Base-by-base conservation (phyloP, 2,797 vertebrate species). In the Ctenochaetus hawaiiensis region DNA sequence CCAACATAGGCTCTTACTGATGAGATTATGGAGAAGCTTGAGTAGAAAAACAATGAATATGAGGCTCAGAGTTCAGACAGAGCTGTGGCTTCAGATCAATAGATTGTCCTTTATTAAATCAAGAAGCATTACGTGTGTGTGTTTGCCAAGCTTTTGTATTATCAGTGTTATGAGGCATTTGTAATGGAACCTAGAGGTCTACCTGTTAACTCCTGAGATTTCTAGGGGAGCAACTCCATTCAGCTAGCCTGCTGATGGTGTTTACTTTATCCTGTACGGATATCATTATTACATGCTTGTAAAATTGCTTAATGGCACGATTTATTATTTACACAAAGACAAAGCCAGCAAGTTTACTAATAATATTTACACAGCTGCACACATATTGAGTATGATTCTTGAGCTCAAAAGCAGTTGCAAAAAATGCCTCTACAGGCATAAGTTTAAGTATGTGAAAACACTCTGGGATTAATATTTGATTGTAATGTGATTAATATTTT, bases 131-230 rank as follows among this genome's bases (percentile, higher is more conserved):
- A 45, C 10, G 34, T 9, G 3, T 59, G n/a, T 0, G 11, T 67
- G 64, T 58, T 73, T 65, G 26, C 47, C 17, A 41, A 78, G 80
- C 52, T 49, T 75, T 47, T 70, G 26, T n/a, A n/a, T 58, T 4
- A 10, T 20, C 57, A 49, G 13, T 34, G 47, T 65, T 62, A 67
- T 69, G 52, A 53, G 48, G 41, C 51, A 52, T 67, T 54, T 48
- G n/a, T 48, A 26, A 68, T 13, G 22, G 6, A 20, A 63, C 58
- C 52, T 17, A 8, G 16, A 77, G 26, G 14, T 39, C 65, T 63
- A 73, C 43, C 66, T 45, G 71, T 62, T 57, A 62, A 7, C 26
- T 52, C 18, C 41, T 53, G 23, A 26, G 53, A 75, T 84, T 79
- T 39, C 77, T 53, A 60, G 41, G 70, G 48, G 12, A 79, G 77